Evolutionary conservation across 1,140 invertebrate species (phyloP), one percentile per base, ranked within the genome.

Genomic region (Aphelenchoides fujianensis): DNA sequence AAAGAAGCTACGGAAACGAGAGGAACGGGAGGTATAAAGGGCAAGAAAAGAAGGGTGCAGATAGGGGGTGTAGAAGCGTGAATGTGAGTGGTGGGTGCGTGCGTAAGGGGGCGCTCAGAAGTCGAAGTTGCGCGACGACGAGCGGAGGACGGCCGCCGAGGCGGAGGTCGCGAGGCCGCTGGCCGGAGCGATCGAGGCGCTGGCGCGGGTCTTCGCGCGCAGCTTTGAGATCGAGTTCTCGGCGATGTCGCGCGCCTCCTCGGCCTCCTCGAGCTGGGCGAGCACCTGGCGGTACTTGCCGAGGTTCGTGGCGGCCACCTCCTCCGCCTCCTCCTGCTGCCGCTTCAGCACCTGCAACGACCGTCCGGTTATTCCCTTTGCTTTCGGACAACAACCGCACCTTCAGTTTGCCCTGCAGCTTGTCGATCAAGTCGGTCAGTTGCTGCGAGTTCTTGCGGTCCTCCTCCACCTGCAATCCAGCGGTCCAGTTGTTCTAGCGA

Each of bases 241-340:
- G 80, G 95, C 94, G 83, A 94, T 89, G 87, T 98, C 94, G 82
- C 94, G 94, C 79, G 94, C 90, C 86, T 98, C 96, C 87, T 98
- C 95, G 68, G 94, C 93, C 88, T 97, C 94, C 87, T 98, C 95
- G 77, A n/a, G 88, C 87, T 97, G 94, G 87, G 94, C 93, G 88
- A 97, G 95, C 73, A 95, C 94, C 87, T 98, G 98, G 86, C 95
- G 92, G 92, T 95, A 98, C 89, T 98, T 98, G 86, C 94, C 95
- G 86, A 97, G 90, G 88, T 98, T 98, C 80, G 97, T 90, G 84
- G 94, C 94, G 81, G 95, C 95, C 84, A 98, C 97, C 94, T 88
- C 87, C 85, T 89, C 89, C 76, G 95, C 95, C 87, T 98, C 95
- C 85, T 97, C 95, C 84, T 97, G 96, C 89, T 98, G 95, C 88